Evolutionary conservation across 2,113 vertebrate species (phyloP), one percentile per base, ranked within the genome.

Genomic region (Dicentrarchus labrax): DNA sequence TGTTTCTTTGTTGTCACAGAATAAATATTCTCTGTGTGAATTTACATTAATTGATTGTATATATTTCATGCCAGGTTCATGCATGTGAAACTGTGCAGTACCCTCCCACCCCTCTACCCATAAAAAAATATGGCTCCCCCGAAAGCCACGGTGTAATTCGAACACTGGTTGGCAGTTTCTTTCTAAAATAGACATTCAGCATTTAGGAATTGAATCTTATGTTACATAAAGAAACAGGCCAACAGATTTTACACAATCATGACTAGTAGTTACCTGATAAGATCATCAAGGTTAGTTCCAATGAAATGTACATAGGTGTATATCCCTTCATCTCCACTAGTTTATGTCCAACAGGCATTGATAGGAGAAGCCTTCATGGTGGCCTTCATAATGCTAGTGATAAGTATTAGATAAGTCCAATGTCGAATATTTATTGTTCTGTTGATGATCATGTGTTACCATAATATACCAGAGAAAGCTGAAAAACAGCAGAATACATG

Each of bases 361-460:
- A 76, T 79, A 84, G 39, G 21, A 54, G 13, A 71, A 56, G 6
- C 73, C 24, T 86, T 89, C 62, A 73, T 4, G 30, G 4, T 78
- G 83, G 71, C 86, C 85, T 92, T 92, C n/a, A 76, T 11, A 78
- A 38, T 21, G 13, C 6, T 30, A 16, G 72, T 62, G 88, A 92
- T 91, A 91, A 82, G 64, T 70, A 24, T 53, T 36, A 41, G 78
- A 86, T 84, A 82, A 76, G 54, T n/a, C 11, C 56, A 73, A 0
- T 86, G 71, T 4, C 21, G 16, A 64, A 62, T 74, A 38, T 22
- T 51, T 69, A 84, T 80, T 81, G 53, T 36, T 72, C 30, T 71
- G n/a, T 65, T 70, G 39, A 43, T 15, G 22, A 11, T 30, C 30
- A 22, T 56, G n/a, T 47, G 59, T 53, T 70, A 39, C 60, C 51